A percentile compares a stretch with the other conserved stretches of the same genome.
These are phyloP conservation scores for Ochlodes sylvanus DNA, from an alignment of 2,888 invertebrate species.

Conservation along the genomic window DNA sequence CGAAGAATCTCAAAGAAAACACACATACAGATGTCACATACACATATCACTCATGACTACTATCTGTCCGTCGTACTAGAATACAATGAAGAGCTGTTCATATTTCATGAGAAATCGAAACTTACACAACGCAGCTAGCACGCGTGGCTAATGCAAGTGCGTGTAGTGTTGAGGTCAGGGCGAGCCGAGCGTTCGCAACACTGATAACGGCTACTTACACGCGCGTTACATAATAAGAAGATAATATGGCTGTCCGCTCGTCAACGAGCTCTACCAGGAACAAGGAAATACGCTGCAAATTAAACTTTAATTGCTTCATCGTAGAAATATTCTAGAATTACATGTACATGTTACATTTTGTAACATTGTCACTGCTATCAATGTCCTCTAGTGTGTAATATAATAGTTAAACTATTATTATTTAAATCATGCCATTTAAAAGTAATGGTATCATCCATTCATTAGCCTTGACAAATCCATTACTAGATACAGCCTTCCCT, in stretches of 20 bases:
- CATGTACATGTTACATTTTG: no score
- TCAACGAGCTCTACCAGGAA: slow-evolving; percentile 40
- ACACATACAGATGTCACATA: neutral
- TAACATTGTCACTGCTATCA: no score
- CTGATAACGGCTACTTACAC: slow-evolving; percentile 41
- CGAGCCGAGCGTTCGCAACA: slow-evolving; percentile 43
- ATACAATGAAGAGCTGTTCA: no score
- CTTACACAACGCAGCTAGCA: neutral
- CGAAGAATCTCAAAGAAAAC: slow-evolving; percentile 5
- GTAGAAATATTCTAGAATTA: no score
- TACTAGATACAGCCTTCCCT: no score
- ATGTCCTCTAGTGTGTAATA: no score
- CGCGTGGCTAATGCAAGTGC: slow-evolving; percentile 1
- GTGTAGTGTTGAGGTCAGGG: slow-evolving; percentile 37
- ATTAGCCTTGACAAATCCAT: neutral
- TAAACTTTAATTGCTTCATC: slow-evolving; percentile 25
- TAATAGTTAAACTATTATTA: no score
- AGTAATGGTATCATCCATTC: neutral
- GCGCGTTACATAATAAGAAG: slow-evolving; percentile 42
- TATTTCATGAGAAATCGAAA: no score
- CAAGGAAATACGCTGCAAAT: slow-evolving; percentile 39
- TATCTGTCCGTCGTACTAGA: no score
- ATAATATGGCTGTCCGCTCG: slow-evolving; percentile 38
- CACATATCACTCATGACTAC: neutral
- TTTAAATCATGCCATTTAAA: neutral